Evolutionary conservation across 2,113 vertebrate genomes (phyloP).

Genomic region (Melanostigma gelatinosum): DNA sequence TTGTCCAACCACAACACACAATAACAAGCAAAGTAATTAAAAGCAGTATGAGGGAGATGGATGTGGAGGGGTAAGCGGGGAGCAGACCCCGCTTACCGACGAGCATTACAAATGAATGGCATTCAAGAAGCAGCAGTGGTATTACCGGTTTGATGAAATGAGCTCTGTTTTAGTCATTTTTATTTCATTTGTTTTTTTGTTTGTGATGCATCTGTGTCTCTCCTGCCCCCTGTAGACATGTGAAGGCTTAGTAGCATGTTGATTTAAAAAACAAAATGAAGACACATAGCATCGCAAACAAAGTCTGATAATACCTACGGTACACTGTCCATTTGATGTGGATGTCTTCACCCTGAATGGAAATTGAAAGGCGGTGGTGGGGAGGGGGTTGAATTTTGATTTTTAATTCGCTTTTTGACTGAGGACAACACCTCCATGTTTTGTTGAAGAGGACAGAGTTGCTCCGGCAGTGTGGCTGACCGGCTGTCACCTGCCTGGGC

Average conservation of each 20-base stretch:
- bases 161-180: conserved; percentile 55
- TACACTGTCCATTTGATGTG: conserved; percentile 27
- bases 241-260: conserved; percentile 29
- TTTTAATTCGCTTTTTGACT: conserved; percentile 79
- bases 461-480: conserved; percentile 67
- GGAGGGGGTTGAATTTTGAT: conserved; percentile 73
- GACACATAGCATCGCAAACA: conserved; percentile 39
- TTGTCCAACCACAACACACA: conserved; percentile 77
- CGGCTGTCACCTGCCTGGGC: conserved; percentile 73
- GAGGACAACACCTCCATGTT: conserved; percentile 70
- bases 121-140: conserved; percentile 61
- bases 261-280: conserved; percentile 71
- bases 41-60: conserved; percentile 64
- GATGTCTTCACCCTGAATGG: conserved; percentile 36
- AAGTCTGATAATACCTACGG: conserved; percentile 32
- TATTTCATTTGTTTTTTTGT: conserved; percentile 37
- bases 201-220: conserved; percentile 45
- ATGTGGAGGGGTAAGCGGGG: background rate
- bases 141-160: conserved; percentile 59
- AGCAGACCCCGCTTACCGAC: conserved; percentile 64
- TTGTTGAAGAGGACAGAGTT: conserved; percentile 63
- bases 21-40: conserved; percentile 86
- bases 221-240: conserved; percentile 24
- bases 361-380: conserved; percentile 26
- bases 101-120: conserved; percentile 72